phyloP scores from a whole-genome alignment of 2,888 invertebrate genomes.

The Campaea margaritaria region DNA sequence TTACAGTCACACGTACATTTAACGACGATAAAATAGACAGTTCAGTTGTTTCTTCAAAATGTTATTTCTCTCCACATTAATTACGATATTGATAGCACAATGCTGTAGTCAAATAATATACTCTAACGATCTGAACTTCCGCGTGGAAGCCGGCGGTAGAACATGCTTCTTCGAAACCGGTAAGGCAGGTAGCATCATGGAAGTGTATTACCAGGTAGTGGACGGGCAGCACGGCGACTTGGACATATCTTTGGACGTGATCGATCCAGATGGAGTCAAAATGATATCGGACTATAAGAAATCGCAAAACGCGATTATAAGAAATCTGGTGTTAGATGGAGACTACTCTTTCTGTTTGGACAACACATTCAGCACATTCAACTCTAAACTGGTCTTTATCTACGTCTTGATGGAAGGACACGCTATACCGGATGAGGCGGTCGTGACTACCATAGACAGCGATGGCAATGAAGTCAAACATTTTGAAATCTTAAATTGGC shows the following conservation, averaged over 20 bases:
- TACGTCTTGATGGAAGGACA: constrained; percentile 89
- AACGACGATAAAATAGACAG: neutral
- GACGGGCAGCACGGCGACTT: constrained; percentile 94
- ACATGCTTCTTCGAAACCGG: constrained; percentile 73
- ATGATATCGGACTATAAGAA: constrained; percentile 88
- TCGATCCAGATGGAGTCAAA: constrained; percentile 86
- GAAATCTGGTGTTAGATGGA: constrained; percentile 86
- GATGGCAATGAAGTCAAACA: constrained; percentile 60
- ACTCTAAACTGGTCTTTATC: constrained; percentile 92
- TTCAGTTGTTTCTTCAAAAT: constrained; percentile 10
- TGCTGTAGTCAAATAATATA: constrained; percentile 53
- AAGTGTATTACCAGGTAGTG: constrained; percentile 84
- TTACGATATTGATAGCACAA: constrained; percentile 40
- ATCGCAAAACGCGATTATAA: constrained; percentile 88
- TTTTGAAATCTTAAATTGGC: constrained; percentile 70
- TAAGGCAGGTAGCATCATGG: constrained; percentile 68
- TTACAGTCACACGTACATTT: constrained; percentile 15
- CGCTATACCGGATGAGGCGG: constrained; percentile 63
- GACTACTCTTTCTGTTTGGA: constrained; percentile 95
- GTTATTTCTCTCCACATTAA: constrained; percentile 29
- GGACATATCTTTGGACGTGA: constrained; percentile 91
- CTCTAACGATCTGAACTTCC: constrained; percentile 69
- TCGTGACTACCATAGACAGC: constrained; percentile 44
- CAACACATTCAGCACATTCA: constrained; percentile 92
- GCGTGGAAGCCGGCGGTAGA: constrained; percentile 68